These are phyloP conservation scores for Lepidurus packardi DNA, from an alignment of 1,140 invertebrate species.

Conservation along the genomic window DNA sequence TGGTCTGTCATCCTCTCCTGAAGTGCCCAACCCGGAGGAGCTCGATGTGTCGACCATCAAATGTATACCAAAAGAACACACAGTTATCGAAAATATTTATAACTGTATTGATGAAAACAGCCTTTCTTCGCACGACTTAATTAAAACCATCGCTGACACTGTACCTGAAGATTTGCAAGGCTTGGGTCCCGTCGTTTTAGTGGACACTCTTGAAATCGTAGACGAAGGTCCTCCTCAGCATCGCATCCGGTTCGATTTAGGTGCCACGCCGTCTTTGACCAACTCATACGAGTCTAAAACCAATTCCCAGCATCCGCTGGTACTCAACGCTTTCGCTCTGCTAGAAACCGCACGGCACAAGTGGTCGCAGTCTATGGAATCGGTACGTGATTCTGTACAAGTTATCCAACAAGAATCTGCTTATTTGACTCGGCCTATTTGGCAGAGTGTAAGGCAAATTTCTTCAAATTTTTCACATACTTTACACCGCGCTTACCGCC, in stretches of 20 bases:
- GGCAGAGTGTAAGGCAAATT: background rate
- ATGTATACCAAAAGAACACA: background rate
- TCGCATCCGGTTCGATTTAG: background rate
- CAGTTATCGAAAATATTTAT: background rate
- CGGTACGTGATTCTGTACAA: background rate
- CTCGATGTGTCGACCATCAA: background rate
- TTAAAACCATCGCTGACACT: background rate
- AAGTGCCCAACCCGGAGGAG: background rate
- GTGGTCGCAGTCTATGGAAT: background rate
- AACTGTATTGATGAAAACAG: background rate
- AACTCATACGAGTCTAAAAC: background rate
- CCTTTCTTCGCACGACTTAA: background rate
- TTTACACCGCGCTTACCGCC: background rate
- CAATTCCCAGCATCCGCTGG: background rate
- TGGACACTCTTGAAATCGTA: background rate
- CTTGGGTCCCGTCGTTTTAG: background rate
- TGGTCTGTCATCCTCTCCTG: background rate
- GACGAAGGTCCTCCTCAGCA: background rate
- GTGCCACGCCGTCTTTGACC: background rate
- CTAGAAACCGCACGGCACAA: slow-evolving; percentile 7
- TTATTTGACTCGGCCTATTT: background rate
- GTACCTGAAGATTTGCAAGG: background rate
- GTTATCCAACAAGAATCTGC: background rate
- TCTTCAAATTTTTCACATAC: background rate
- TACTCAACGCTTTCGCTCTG: background rate